These are phyloP conservation scores for Poicephalus meyeri DNA, from an alignment of 2,113 vertebrate species.

Conservation along the genomic window DNA sequence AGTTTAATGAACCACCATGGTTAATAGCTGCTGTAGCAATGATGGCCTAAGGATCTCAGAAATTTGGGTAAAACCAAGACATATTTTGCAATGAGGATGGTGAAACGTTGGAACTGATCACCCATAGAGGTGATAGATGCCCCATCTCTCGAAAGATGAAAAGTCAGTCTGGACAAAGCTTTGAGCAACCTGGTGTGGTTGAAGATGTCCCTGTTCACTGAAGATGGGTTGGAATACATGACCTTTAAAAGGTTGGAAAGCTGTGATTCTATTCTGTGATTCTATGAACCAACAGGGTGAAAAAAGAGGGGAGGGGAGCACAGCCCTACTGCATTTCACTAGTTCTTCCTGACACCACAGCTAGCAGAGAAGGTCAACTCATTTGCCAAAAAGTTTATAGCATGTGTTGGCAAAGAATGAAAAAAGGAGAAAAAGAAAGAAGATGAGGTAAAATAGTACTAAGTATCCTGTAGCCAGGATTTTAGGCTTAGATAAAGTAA, in stretches of 20 bases:
- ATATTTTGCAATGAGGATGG: neutral
- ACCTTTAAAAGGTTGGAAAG: neutral
- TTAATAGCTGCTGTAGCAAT: neutral
- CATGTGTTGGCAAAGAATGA: neutral
- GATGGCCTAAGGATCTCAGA: neutral
- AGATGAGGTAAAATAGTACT: neutral
- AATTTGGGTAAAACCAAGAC: neutral
- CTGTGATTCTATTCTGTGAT: neutral
- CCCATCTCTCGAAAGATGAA: neutral
- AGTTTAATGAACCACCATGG: neutral
- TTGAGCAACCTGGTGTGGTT: neutral
- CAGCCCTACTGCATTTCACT: neutral
- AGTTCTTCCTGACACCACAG: neutral
- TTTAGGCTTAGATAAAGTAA: neutral
- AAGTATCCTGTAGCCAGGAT: neutral
- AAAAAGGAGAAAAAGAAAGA: neutral
- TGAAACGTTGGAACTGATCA: neutral
- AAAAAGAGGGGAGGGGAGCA: neutral
- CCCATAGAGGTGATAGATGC: neutral
- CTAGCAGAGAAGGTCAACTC: neutral
- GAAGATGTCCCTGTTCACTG: neutral
- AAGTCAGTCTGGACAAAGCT: neutral
- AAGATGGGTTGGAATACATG: neutral
- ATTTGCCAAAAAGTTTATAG: neutral
- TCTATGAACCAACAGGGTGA: neutral